phyloP scores from a whole-genome alignment of 2,113 vertebrate species.

The Nyctibius bracteatus region DNA sequence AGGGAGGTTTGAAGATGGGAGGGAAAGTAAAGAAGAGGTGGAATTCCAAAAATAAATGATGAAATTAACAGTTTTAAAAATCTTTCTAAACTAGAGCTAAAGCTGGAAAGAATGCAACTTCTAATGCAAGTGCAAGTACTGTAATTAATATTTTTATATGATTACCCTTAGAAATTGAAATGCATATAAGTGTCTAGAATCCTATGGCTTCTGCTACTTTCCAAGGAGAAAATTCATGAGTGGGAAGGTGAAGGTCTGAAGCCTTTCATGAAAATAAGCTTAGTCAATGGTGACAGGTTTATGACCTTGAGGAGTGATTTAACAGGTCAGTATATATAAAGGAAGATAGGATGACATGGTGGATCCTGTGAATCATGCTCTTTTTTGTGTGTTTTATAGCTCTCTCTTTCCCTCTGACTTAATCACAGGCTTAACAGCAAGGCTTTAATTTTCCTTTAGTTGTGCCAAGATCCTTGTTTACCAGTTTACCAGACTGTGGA shows the following conservation, averaged over 20 bases:
- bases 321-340: neutral
- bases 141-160: neutral
- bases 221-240: neutral
- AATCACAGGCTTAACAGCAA: neutral
- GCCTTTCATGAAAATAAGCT: neutral
- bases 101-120: slow-evolving; percentile 13
- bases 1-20: neutral
- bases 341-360: neutral
- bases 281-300: neutral
- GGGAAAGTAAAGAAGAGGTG: neutral
- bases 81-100: slow-evolving; percentile 19
- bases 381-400: neutral
- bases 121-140: neutral
- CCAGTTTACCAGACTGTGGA: neutral
- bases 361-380: slow-evolving; percentile 21
- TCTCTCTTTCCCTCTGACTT: neutral
- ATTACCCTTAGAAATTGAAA: neutral
- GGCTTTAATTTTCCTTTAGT: slow-evolving; percentile 9
- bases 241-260: neutral
- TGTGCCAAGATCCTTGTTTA: slow-evolving; percentile 5
- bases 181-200: neutral
- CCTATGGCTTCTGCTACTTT: neutral
- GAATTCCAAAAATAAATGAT: neutral
- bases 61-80: neutral
- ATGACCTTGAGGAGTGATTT: neutral